Conservation (phyloP, 2,888 invertebrate species). For the Choreutis nemorana region DNA sequence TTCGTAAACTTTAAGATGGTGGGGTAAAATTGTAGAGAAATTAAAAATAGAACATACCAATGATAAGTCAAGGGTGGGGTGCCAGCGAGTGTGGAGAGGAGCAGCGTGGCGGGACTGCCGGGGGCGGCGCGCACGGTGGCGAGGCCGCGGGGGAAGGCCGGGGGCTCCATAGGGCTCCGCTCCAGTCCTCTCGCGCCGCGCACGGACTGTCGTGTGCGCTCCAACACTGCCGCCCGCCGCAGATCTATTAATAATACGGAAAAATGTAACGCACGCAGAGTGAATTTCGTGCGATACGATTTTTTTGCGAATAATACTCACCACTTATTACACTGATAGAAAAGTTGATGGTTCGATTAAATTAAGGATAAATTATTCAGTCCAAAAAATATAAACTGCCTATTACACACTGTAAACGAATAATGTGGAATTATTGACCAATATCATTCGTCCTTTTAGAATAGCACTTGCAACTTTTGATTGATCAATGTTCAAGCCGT, state of each 20-base stretch:
- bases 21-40: too few relatives aligned
- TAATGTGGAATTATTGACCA: background rate
- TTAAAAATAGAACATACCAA: conserved; percentile 40
- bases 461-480: conserved; percentile 14
- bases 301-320: conserved; percentile 42
- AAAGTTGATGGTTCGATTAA: conserved; percentile 5
- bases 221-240: conserved; percentile 38
- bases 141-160: conserved; percentile 36
- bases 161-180: conserved; percentile 57
- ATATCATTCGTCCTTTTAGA: conserved; percentile 1
- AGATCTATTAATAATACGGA: conserved; percentile 62
- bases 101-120: conserved; percentile 32
- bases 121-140: conserved; percentile 38
- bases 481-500: conserved; percentile 1
- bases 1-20: too few relatives aligned
- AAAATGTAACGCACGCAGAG: conserved; percentile 50
- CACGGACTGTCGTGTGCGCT: conserved; percentile 52
- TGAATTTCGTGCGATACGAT: conserved; percentile 46
- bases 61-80: conserved; percentile 45
- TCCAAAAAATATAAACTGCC: conserved; percentile 4
- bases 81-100: conserved; percentile 35
- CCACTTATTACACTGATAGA: conserved; percentile 7
- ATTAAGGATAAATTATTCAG: conserved; percentile 1
- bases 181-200: conserved; percentile 44
- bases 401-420: conserved; percentile 3